Conservation (phyloP, 2,888 invertebrate species). For the Scaptomyza flava region DNA sequence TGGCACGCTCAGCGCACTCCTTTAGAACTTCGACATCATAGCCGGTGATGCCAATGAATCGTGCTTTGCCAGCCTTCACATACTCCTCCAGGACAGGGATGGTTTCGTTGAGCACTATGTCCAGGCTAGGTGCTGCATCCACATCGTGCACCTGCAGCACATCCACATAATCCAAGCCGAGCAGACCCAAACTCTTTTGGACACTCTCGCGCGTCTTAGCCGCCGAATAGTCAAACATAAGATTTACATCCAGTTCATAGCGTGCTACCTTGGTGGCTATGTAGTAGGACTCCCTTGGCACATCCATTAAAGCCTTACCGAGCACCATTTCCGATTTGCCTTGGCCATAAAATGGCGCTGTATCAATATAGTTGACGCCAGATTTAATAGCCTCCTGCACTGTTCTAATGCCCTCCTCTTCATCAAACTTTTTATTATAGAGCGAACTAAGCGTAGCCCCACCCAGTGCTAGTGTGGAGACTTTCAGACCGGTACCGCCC, state of each 20-base stretch:
- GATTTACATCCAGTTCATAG: constrained; percentile 88
- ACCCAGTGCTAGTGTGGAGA: constrained; percentile 91
- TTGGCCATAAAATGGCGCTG: constrained; percentile 96
- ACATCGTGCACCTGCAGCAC: constrained; percentile 96
- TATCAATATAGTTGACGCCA: constrained; percentile 96
- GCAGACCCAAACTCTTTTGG: constrained; percentile 89
- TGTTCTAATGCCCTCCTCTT: constrained; percentile 88
- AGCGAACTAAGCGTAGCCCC: constrained; percentile 90
- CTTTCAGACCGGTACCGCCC: constrained; percentile 88
- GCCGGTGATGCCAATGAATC: constrained; percentile 93
- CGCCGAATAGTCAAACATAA: constrained; percentile 93
- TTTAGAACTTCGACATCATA: constrained; percentile 91
- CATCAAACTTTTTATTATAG: constrained; percentile 88
- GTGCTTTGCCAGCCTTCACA: constrained; percentile 89
- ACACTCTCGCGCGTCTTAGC: constrained; percentile 91
- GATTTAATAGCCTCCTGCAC: constrained; percentile 89
- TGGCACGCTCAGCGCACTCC: constrained; percentile 89
- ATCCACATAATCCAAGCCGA: constrained; percentile 93
- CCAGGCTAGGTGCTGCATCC: constrained; percentile 92
- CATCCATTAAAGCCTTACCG: constrained; percentile 91
- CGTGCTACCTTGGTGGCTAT: constrained; percentile 97
- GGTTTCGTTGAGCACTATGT: constrained; percentile 92
- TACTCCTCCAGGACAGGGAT: constrained; percentile 91
- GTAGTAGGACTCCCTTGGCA: constrained; percentile 93
- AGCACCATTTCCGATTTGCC: constrained; percentile 92